These are phyloP conservation scores for Ariolimax columbianus DNA, from an alignment of 2,888 invertebrate species.

Conservation along the genomic window DNA sequence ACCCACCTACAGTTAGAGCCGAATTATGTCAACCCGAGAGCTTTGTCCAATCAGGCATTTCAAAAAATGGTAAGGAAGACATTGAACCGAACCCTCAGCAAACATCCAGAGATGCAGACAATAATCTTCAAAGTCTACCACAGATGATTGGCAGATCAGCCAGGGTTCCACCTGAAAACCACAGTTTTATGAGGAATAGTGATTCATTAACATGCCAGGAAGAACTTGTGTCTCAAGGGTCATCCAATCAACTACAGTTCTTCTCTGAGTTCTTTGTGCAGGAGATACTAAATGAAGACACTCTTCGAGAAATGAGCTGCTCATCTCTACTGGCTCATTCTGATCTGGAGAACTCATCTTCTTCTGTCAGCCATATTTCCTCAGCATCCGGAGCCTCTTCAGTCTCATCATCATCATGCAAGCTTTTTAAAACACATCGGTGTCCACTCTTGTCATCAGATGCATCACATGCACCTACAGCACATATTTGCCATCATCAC, in stretches of 20 bases:
- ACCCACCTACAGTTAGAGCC: neutral
- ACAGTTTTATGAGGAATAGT: neutral
- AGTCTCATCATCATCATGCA: conserved; percentile 36
- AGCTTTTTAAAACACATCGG: neutral
- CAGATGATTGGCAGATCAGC: neutral
- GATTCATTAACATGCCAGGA: neutral
- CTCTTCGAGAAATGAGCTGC: conserved; percentile 40
- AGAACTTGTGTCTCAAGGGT: neutral
- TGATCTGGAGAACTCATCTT: conserved; percentile 34
- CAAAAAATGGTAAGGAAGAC: neutral
- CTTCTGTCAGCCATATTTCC: conserved; percentile 28
- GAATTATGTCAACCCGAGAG: neutral
- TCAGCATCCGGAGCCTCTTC: conserved; percentile 3
- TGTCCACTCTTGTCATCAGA: neutral
- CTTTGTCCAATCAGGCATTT: neutral
- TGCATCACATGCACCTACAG: neutral
- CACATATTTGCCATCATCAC: neutral
- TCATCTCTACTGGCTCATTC: conserved; percentile 26
- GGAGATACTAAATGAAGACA: conserved; percentile 43
- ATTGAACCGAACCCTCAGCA: neutral
- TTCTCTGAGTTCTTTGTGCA: conserved; percentile 47
- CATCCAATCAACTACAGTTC: conserved; percentile 29
- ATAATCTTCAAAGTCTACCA: neutral
- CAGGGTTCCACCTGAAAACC: neutral
- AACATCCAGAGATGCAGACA: neutral